Base-by-base conservation (phyloP, 2,797 vertebrate species). In the Diplodus puntazzo region DNA sequence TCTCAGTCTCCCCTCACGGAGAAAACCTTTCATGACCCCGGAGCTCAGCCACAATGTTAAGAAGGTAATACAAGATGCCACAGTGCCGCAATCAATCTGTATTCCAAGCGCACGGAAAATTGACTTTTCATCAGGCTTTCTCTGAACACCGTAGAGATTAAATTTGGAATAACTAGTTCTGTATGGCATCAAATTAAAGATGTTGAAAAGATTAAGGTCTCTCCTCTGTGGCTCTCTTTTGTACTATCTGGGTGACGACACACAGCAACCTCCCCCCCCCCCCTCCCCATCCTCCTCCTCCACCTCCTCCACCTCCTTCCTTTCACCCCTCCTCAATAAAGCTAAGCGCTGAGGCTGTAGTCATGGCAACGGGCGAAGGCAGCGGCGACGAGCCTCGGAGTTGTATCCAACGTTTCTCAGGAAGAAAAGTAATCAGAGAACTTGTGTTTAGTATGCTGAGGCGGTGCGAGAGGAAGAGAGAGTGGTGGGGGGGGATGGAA, bases 391-490 rank as follows among this genome's bases (percentile, higher is more conserved):
- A 92, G 92, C 89, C 88, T 80, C 80, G 0, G 92, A 87, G 91
- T 93, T 91, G 88, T 90, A 92, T 93, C 87, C 93, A 90, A 76
- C 89, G 83, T 94, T 95, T 95, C 92, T 79, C 83, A 87, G 89
- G 92, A 89, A 94, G 91, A 95, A 95, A 96, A 97, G 95, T 97
- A 96, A 96, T 97, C 97, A 96, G 94, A 94, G 90, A 91, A 89
- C 92, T 93, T 92, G 90, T 94, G 96, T 97, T 94, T 98, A 97
- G 96, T 96, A 98, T 97, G 95, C 97, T 90, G 87, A 88, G 67
- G 94, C 92, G 86, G 91, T 79, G 84, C 81, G 49, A 65, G 84
- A 79, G 78, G 60, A 73, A 71, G 65, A 79, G 75, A 79, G 75
- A 57, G 70, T 69, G 60, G 68, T 27, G 73, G 60, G 70, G 71